Evolutionary conservation across 2,888 invertebrate species (phyloP).

Genomic region (Phanerotoma sp.): DNA sequence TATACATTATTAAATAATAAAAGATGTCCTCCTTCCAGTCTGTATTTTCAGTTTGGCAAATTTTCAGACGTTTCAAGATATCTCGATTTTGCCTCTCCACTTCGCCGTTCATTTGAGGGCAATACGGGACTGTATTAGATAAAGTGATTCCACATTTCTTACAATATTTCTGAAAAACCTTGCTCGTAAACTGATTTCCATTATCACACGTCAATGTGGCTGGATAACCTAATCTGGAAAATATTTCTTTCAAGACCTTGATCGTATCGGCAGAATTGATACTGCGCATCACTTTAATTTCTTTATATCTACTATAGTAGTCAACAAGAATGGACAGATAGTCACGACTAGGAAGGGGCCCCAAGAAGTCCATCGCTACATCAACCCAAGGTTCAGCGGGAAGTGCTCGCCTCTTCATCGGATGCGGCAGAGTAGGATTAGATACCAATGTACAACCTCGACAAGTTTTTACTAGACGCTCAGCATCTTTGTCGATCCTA

Average conservation of each 20-base stretch:
- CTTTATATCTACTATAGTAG: conserved; percentile 34
- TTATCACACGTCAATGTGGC: too few species aligned
- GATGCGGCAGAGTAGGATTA: conserved; percentile 23
- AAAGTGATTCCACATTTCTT: too few species aligned
- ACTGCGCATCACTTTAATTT: too few species aligned
- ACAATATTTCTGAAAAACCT: too few species aligned
- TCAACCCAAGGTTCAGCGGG: conserved; percentile 29
- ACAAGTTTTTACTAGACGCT: conserved; percentile 30
- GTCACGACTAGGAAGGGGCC: conserved; percentile 30
- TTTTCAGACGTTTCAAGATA: conserved; percentile 31
- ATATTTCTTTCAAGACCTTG: too few species aligned
- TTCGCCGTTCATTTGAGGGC: conserved; percentile 29
- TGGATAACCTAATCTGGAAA: too few species aligned
- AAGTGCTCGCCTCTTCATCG: conserved; percentile 26
- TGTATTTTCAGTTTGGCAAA: conserved; percentile 27
- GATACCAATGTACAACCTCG: conserved; percentile 32
- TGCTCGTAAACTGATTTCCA: too few species aligned
- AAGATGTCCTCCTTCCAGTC: conserved; percentile 28
- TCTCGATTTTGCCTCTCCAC: conserved; percentile 33
- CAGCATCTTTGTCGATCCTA: conserved; percentile 33
- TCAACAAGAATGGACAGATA: conserved; percentile 32
- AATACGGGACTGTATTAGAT: conserved; percentile 23
- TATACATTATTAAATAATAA: conserved; percentile 30
- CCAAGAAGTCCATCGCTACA: conserved; percentile 32
- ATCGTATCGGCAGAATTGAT: too few species aligned